A percentile compares a stretch with the other conserved stretches of the same genome.
Conservation (phyloP, 2,113 vertebrate genomes). For the Toxotes chatareus region DNA sequence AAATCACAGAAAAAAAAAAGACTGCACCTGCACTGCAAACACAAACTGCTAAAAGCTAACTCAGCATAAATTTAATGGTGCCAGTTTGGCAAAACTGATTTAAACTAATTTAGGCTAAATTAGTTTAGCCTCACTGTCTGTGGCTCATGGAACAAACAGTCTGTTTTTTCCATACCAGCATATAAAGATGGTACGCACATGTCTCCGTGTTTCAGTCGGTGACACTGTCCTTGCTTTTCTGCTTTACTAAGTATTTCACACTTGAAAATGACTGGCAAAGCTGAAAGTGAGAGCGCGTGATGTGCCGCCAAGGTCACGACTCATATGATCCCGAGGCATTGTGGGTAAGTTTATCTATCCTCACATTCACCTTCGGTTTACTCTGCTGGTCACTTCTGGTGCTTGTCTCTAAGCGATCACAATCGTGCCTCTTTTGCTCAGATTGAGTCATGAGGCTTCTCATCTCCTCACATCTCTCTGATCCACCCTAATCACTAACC, state of each 20-base stretch:
- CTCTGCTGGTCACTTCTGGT: constrained; percentile 17
- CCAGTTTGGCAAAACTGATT: too few species aligned
- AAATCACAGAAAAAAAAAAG: too few species aligned
- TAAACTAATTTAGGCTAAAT: too few species aligned
- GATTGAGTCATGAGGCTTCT: constrained; percentile 60
- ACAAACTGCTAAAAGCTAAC: too few species aligned
- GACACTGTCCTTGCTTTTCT: constrained; percentile 34
- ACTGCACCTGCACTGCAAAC: too few species aligned
- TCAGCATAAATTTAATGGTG: too few species aligned
- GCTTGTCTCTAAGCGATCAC: constrained; percentile 24
- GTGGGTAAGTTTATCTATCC: constrained; percentile 5
- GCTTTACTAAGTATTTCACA: constrained; percentile 33
- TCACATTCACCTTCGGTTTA: constrained; percentile 25
- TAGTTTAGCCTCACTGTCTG: too few species aligned
- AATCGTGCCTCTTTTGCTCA: constrained; percentile 56
- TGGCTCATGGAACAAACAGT: too few species aligned
- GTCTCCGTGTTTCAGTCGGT: not conserved
- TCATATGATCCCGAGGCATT: not conserved
- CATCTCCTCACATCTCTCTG: constrained; percentile 55
- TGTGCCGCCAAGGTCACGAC: constrained; percentile 12
- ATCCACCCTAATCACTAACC: constrained; percentile 68
- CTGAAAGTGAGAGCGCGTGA: constrained; percentile 18
- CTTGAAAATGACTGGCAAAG: constrained; percentile 20
- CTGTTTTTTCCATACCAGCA: too few species aligned
- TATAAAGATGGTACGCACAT: too few species aligned